phyloP scores from a whole-genome alignment of 2,888 invertebrate species.

The Phasia obesa region DNA sequence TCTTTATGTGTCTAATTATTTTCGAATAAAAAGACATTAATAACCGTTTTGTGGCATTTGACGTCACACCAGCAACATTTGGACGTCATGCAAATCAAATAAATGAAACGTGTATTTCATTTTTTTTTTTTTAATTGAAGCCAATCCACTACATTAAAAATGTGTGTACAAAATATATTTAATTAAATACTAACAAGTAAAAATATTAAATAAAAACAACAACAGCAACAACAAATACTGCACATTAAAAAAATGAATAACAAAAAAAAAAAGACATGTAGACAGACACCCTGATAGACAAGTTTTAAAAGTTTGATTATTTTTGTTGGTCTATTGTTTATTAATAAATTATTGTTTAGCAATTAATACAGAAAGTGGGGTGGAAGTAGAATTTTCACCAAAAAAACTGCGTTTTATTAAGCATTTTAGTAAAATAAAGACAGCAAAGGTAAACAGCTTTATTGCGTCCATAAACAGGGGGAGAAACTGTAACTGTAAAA shows the following conservation, averaged over 20 bases:
- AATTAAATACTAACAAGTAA: slow-evolving; percentile 49
- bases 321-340: slow-evolving; percentile 13
- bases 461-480: too few species aligned
- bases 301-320: slow-evolving; percentile 12
- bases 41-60: slow-evolving; percentile 63
- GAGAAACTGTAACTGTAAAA: too few species aligned
- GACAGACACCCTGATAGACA: slow-evolving; percentile 38
- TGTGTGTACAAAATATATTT: background rate
- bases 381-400: too few species aligned
- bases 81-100: slow-evolving; percentile 65
- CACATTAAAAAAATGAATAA: too few species aligned
- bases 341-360: slow-evolving; percentile 1
- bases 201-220: background rate
- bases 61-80: slow-evolving; percentile 59
- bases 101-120: slow-evolving; percentile 34
- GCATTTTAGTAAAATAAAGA: background rate
- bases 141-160: background rate
- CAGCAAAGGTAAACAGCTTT: too few species aligned
- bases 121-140: slow-evolving; percentile 10
- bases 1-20: slow-evolving; percentile 36
- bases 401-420: background rate
- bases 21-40: slow-evolving; percentile 51
- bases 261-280: background rate
- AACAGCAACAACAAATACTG: background rate
- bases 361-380: background rate